phyloP scores from a whole-genome alignment of 2,888 invertebrate genomes.

The Colletes collaris region DNA sequence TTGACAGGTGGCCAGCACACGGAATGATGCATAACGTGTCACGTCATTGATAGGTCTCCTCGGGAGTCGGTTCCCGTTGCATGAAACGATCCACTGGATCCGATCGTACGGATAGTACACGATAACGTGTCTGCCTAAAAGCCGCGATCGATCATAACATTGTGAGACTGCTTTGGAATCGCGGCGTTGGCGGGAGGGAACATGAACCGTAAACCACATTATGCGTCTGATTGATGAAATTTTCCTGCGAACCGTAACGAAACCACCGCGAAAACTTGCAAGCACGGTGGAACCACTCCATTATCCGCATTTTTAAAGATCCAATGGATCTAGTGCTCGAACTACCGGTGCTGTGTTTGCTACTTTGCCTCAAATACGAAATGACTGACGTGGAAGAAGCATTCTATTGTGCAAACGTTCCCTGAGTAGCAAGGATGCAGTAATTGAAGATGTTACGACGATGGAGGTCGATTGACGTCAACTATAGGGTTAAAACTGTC shows the following conservation, averaged over 20 bases:
- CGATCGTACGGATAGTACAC: constrained; percentile 58
- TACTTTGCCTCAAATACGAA: too few species aligned
- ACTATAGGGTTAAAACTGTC: too few species aligned
- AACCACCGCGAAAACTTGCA: background rate
- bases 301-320: too few species aligned
- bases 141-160: constrained; percentile 43
- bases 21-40: constrained; percentile 77
- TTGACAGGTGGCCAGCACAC: constrained; percentile 69
- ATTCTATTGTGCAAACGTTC: too few species aligned
- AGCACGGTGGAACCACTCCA: background rate
- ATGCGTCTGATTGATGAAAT: constrained; percentile 22
- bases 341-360: too few species aligned
- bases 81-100: constrained; percentile 66
- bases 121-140: constrained; percentile 46
- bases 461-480: too few species aligned
- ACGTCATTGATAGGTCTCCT: constrained; percentile 74
- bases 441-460: too few species aligned
- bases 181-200: constrained; percentile 1
- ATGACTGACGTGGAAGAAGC: too few species aligned
- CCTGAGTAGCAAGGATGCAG: too few species aligned
- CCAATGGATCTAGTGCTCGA: too few species aligned
- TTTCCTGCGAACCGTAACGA: background rate
- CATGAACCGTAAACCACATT: constrained; percentile 5
- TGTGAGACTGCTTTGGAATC: constrained; percentile 21
- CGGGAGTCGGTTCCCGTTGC: constrained; percentile 65